Conservation (phyloP, 2,797 vertebrate species). For the Crax fasciolata region DNA sequence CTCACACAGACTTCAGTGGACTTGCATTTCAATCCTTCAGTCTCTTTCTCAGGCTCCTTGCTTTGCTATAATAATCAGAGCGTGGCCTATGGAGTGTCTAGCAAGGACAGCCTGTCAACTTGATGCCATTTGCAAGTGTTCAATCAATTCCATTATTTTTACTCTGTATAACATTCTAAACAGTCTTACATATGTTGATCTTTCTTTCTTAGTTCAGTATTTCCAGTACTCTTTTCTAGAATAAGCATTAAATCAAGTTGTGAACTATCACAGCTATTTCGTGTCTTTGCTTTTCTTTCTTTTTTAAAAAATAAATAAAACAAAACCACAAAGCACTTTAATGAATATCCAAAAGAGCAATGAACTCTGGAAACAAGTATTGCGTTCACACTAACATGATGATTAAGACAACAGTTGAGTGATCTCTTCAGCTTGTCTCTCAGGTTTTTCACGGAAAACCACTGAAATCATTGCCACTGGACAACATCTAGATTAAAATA, state of each 20-base stretch:
- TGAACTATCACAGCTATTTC: not conserved
- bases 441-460: not conserved
- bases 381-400: not conserved
- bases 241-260: slow-evolving; percentile 39
- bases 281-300: not conserved
- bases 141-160: not conserved
- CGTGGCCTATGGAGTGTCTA: not conserved
- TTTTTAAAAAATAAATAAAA: not conserved
- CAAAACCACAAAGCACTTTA: not conserved
- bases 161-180: not conserved
- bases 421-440: not conserved
- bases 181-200: not conserved
- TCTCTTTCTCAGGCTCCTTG: not conserved
- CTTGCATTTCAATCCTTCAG: not conserved
- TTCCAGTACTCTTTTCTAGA: slow-evolving; percentile 31
- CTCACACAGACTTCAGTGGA: not conserved
- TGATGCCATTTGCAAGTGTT: not conserved
- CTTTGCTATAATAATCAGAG: not conserved
- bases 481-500: not conserved
- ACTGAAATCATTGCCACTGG: not conserved
- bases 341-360: not conserved
- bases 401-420: not conserved
- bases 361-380: not conserved
- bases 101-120: not conserved
- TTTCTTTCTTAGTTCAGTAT: slow-evolving; percentile 17